A percentile compares a stretch with the other conserved stretches of the same genome.
phyloP scores from a whole-genome alignment of 2,888 invertebrate genomes.

The Leptopilina myrica region DNA sequence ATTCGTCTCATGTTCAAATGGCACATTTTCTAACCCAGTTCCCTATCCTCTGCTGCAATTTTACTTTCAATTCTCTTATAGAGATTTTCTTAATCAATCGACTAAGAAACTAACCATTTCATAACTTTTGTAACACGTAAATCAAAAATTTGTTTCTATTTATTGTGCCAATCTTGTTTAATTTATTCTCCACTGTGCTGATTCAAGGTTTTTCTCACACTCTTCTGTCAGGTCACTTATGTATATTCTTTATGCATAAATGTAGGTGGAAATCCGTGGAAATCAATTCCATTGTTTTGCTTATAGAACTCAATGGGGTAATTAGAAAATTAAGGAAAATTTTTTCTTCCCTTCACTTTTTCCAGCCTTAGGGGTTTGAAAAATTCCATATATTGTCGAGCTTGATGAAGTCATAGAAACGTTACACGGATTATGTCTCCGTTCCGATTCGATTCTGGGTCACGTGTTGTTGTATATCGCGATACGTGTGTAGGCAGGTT shows the following conservation, averaged over 20 bases:
- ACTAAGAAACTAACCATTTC: too few species aligned
- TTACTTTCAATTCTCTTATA: conserved; percentile 18
- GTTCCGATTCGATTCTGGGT: conserved; percentile 36
- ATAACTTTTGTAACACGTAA: neutral
- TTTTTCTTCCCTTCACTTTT: too few species aligned
- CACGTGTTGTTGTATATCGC: conserved; percentile 33
- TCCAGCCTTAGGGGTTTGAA: too few species aligned
- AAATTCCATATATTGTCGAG: neutral
- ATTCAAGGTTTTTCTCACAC: conserved; percentile 35
- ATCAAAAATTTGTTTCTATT: neutral
- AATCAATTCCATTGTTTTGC: neutral
- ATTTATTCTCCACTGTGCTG: neutral
- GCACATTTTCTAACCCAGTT: neutral
- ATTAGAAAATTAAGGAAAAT: too few species aligned
- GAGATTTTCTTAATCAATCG: neutral
- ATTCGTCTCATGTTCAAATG: conserved; percentile 18
- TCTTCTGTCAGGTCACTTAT: conserved; percentile 14
- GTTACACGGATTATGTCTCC: conserved; percentile 35
- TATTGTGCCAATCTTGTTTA: conserved; percentile 7
- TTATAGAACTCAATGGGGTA: too few species aligned
- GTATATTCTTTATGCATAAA: neutral
- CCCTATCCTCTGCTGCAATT: conserved; percentile 3
- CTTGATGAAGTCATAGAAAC: conserved; percentile 26
- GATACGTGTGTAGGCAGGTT: conserved; percentile 40
- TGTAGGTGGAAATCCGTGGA: neutral